Conservation (phyloP, 2,113 vertebrate genomes). For the Thermophis baileyi region DNA sequence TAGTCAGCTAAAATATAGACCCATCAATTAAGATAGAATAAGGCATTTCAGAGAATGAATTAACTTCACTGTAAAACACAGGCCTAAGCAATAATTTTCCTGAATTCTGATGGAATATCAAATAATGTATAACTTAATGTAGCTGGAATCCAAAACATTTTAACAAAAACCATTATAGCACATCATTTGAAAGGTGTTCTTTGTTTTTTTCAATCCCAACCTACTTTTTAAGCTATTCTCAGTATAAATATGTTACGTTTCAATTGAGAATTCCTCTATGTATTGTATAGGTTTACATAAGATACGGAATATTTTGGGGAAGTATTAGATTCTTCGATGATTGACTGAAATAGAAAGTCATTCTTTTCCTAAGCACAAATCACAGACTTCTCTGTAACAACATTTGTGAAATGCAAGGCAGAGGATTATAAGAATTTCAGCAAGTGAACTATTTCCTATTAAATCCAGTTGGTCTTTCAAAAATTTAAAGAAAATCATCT, state of each 20-base stretch:
- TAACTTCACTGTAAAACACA: neutral
- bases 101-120: neutral
- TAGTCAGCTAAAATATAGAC: neutral
- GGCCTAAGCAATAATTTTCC: neutral
- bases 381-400: neutral
- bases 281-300: neutral
- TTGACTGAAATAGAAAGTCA: neutral
- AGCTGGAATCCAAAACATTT: neutral
- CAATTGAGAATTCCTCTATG: neutral
- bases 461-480: neutral
- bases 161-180: neutral
- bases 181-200: neutral
- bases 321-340: neutral
- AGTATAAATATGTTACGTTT: neutral
- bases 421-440: neutral
- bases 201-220: neutral
- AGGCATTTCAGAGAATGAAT: neutral
- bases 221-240: neutral
- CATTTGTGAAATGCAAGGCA: neutral
- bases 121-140: neutral
- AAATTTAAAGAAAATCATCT: neutral
- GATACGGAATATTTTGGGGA: neutral
- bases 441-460: neutral
- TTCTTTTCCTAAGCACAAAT: neutral
- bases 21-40: neutral